Conservation (phyloP, 2,113 vertebrate genomes). For the Lathamus discolor region DNA sequence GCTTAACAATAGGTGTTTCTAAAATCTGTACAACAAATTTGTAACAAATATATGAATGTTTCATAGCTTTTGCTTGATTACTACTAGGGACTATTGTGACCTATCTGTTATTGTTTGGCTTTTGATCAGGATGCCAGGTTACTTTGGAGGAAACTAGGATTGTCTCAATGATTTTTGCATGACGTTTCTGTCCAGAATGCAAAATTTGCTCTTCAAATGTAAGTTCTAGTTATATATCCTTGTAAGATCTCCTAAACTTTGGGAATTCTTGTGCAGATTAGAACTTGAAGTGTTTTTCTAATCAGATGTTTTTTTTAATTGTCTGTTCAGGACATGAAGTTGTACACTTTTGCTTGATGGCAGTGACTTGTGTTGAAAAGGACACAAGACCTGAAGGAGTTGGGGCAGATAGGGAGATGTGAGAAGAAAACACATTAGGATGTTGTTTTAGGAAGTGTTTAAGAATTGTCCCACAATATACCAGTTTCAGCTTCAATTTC, state of each 20-base stretch:
- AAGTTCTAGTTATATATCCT: not conserved
- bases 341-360: not conserved
- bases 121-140: not conserved
- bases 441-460: not conserved
- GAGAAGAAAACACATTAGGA: not conserved
- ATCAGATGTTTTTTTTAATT: not conserved
- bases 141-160: not conserved
- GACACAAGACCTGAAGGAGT: fast-evolving
- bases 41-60: not conserved
- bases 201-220: not conserved
- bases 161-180: not conserved
- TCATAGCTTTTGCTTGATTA: not conserved
- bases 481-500: not conserved
- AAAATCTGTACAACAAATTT: not conserved
- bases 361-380: not conserved
- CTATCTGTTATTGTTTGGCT: not conserved
- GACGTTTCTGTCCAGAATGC: not conserved
- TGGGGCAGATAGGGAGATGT: not conserved
- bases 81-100: not conserved
- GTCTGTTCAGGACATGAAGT: not conserved
- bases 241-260: not conserved
- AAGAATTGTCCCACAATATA: not conserved
- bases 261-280: not conserved
- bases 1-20: not conserved
- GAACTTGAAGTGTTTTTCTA: not conserved